A percentile compares a stretch with the other conserved stretches of the same genome.
Evolutionary conservation across 1,140 invertebrate genomes (phyloP).

Genomic region (Odontomachus brunneus): DNA sequence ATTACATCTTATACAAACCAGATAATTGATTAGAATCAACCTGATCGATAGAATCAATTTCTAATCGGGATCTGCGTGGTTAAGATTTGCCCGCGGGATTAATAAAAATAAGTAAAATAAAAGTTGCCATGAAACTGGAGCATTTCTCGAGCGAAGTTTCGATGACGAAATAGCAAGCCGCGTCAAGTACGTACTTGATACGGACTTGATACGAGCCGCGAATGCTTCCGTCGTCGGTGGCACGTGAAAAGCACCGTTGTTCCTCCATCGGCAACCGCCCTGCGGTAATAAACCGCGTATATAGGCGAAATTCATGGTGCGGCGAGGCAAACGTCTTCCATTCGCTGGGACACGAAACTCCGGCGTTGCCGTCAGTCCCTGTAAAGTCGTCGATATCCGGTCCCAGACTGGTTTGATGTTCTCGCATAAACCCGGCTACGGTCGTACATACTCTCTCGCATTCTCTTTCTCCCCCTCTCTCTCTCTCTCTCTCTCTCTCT

Average conservation of each 20-base stretch:
- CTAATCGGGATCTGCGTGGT: too few relatives aligned
- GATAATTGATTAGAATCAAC: too few relatives aligned
- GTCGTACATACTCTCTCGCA: slow-evolving; percentile 17
- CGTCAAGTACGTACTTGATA: slow-evolving; percentile 50
- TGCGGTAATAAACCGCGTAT: slow-evolving; percentile 65
- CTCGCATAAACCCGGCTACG: slow-evolving; percentile 68
- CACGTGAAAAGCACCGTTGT: slow-evolving; percentile 66
- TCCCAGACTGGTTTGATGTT: slow-evolving; percentile 67
- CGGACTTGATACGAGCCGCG: slow-evolving; percentile 40
- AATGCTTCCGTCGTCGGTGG: slow-evolving; percentile 35
- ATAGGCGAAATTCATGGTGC: slow-evolving; percentile 69
- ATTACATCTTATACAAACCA: too few relatives aligned
- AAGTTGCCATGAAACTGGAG: too few relatives aligned
- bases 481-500: not conserved
- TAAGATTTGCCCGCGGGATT: too few relatives aligned
- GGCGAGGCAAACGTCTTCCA: slow-evolving; percentile 39
- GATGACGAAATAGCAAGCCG: too few relatives aligned
- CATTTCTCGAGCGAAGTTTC: too few relatives aligned
- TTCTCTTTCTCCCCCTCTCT: not conserved
- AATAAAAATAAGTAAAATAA: too few relatives aligned
- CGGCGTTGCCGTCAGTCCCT: not conserved
- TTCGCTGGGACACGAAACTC: not conserved
- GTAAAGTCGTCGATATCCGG: slow-evolving; percentile 72
- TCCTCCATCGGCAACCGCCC: slow-evolving; percentile 32
- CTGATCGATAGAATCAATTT: too few relatives aligned